Evolutionary conservation across 2,888 invertebrate genomes (phyloP), one percentile per base, ranked within the genome.

Genomic region (Oegoconia quadripuncta): DNA sequence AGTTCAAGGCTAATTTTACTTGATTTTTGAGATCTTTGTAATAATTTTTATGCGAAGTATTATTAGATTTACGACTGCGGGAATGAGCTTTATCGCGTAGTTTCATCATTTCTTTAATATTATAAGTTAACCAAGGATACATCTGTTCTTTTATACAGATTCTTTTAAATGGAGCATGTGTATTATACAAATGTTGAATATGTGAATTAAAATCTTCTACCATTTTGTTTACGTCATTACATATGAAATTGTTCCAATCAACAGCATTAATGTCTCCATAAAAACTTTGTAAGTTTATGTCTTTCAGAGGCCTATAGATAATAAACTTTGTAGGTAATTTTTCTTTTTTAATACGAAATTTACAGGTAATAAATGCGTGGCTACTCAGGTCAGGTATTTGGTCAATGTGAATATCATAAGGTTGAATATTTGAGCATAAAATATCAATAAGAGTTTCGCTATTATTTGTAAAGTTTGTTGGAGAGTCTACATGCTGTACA

Each of bases 381-480:
- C 29, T 39, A 13, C 44, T 40, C 6, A 48, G 42, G 1, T 34
- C 34, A 1, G 44, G 38, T 7, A 45, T 35, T 36, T 38, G 20
- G 20, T 41, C 14, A 1, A 43, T 34, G 3, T 7, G 9, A 16
- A 44, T 14, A 20, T 44, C 35, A 1, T 20, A 11, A n/a, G 44
- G 13, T 3, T 9, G 17, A 0, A 29, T 4, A 37, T 48, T 35
- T 1, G 41, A 33, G 12, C 46, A 54, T 3, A 52, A 14, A 3
- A 52, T 8, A 18, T 50, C 46, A 7, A 54, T 34, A 1, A 52
- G 27, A 3, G 51, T 48, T 11, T 42, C 41, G 23, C 43, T n/a
- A n/a, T n/a, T n/a, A n/a, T n/a, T n/a, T n/a, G n/a, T n/a, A n/a
- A n/a, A n/a, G n/a, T n/a, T n/a, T 46, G 13, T 42, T 13, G 50